Base-by-base conservation (phyloP, 1,140 invertebrate species). In the Macrocentrus cingulum region DNA sequence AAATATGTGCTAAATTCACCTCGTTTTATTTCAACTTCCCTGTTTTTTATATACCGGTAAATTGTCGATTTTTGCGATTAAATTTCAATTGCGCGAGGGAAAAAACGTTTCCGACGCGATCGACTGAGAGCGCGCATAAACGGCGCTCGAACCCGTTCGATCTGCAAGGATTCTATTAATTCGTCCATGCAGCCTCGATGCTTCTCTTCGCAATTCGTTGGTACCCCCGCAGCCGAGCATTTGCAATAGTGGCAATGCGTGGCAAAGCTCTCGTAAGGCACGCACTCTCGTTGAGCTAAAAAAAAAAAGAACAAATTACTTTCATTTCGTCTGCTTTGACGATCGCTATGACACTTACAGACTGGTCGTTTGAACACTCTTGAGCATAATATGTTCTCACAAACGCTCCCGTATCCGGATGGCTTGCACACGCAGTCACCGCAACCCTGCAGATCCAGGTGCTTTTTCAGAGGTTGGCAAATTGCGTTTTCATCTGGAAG, bases 191-290 rank as follows among this genome's bases (percentile, higher is more conserved):
- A 56, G 1, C 25, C 45, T 20, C n/a, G 19, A 37, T 34, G 23
- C 34, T 56, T 56, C 19, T 56, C 54, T 11, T 16, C 15, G 23
- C 54, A 56, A 20, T 48, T 44, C 8, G 48, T 34, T 20, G 54
- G 54, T 11, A 48, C 48, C 19, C 54, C 54, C 15, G 29, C 18
- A 5, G 42, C 8, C 22, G 54, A 46, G 39, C 54, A 56, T 16
- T 56, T 56, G 32, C 54, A 56, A 15, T 37, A 56, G 32, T 56
- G 54, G 25, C 54, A 56, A 15, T 20, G 16, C 1, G 54, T 56
- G 2, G 13, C 8, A 34, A 56, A 56, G 9, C 48, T 44, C 16
- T 36, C 16, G 9, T 36, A 23, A n/a, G 54, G 54, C 8, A 44
- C 39, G 19, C 54, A 56, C 19, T 56, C 54, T 6, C 54, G 54